Evolutionary conservation across 2,888 invertebrate species (phyloP).

Genomic region (Aelia acuminata): DNA sequence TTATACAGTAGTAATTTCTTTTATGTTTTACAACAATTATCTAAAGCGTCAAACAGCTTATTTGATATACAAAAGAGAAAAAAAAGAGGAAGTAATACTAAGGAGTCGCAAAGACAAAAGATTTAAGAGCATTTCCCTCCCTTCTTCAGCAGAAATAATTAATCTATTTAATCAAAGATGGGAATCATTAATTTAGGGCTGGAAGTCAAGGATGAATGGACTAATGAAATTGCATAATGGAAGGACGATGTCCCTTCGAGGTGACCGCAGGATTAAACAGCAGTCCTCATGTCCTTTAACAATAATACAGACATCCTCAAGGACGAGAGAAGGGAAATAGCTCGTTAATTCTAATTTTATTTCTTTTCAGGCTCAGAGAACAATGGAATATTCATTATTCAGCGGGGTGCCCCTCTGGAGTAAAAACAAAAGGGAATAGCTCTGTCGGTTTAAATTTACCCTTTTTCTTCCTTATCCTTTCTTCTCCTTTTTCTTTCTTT

Average conservation of each 20-base stretch:
- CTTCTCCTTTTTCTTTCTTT: conserved; percentile 23
- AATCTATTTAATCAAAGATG: conserved; percentile 34
- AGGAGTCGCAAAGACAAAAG: neutral
- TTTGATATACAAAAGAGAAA: too few species aligned
- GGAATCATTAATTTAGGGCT: neutral
- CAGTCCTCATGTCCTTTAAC: conserved; percentile 28
- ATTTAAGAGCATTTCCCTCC: neutral
- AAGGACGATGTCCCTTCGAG: conserved; percentile 32
- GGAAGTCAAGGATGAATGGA: neutral
- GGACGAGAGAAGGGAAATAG: conserved; percentile 30
- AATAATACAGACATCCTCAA: conserved; percentile 53
- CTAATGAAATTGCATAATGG: conserved; percentile 52
- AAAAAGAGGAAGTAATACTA: neutral
- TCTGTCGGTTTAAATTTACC: conserved; percentile 58
- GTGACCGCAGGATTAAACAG: conserved; percentile 47
- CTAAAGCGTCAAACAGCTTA: too few species aligned
- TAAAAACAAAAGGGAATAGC: conserved; percentile 55
- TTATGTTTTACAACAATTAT: too few species aligned
- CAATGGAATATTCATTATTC: conserved; percentile 55
- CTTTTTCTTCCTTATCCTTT: conserved; percentile 49
- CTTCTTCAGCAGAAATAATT: conserved; percentile 16
- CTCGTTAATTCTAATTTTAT: conserved; percentile 59
- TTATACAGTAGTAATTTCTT: too few species aligned
- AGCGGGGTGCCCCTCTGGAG: conserved; percentile 15
- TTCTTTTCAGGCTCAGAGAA: conserved; percentile 34